Base-by-base conservation (phyloP, 2,888 invertebrate species). In the Dione vanillae region DNA sequence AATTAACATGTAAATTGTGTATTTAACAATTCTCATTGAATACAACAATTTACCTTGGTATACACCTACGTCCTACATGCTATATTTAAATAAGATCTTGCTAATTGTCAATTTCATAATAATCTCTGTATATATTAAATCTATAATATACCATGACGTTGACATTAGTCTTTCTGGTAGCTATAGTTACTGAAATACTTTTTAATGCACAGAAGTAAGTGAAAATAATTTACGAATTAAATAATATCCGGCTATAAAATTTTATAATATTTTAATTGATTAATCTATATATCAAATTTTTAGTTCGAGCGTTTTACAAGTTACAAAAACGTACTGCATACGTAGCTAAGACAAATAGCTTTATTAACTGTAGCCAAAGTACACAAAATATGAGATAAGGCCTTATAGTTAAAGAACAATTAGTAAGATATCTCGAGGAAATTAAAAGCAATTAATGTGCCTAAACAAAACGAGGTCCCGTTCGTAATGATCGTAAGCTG, bases 371-470 rank as follows among this genome's bases (percentile, higher is more conserved):
- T 35, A 14, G n/a, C 54, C 10, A 16, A 47, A 47, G 47, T 16
- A 47, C 47, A 54, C 54, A 54, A 1, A 54, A 27, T 16, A n/a
- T 56, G n/a, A 64, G 51, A 65, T 37, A 66, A 67, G 69, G 70
- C 40, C 76, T 77, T 49, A 77, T 70, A 71, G 74, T 75, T 68
- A 74, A 65, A 67, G 10, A 49, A 69, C 73, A 79, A 78, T 80
- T 79, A 79, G 72, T 72, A 69, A 72, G 71, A 73, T 77, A 79
- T 83, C 79, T 78, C 74, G 71, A 79, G 77, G 70, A 75, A 77
- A 82, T 83, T 78, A 76, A 71, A 37, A 75, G 64, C 77, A 80
- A 78, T 78, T 75, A 79, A 71, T 73, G 69, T 70, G 71, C 77
- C 74, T 79, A 76, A 76, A 67, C 56, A 70, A 74, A 73, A 43